Evolutionary conservation across 2,113 vertebrate species (phyloP).

Genomic region (Trichechus manatus): DNA sequence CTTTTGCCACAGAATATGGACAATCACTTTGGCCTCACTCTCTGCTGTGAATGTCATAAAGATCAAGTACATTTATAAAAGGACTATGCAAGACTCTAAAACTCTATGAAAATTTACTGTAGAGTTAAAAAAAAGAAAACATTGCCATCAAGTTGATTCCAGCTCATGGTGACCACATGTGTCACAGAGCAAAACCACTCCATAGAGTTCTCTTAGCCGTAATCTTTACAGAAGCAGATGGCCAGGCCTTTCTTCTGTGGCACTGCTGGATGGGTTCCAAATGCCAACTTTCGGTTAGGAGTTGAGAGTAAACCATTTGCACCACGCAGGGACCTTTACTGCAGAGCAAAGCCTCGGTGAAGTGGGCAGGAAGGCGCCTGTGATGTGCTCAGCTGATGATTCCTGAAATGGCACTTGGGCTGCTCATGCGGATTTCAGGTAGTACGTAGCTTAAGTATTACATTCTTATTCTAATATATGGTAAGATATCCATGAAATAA

Average conservation of each 20-base stretch:
- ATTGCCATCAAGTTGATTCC: too few relatives aligned
- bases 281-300: neutral
- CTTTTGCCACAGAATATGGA: neutral
- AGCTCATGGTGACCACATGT: too few relatives aligned
- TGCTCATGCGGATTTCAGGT: neutral
- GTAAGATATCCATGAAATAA: neutral
- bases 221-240: neutral
- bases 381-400: rapidly evolving
- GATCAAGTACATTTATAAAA: neutral
- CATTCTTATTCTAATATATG: neutral
- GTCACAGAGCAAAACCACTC: neutral
- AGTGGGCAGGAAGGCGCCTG: neutral
- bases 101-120: neutral
- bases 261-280: neutral
- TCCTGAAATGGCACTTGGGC: too few relatives aligned
- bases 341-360: neutral
- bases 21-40: neutral
- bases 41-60: neutral
- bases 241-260: neutral
- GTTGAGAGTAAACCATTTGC: neutral
- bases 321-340: neutral
- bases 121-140: neutral
- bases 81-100: neutral
- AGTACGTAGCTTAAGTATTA: neutral
- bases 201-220: neutral